Evolutionary conservation across 2,888 invertebrate genomes (phyloP).

Genomic region (Tinea pellionella): DNA sequence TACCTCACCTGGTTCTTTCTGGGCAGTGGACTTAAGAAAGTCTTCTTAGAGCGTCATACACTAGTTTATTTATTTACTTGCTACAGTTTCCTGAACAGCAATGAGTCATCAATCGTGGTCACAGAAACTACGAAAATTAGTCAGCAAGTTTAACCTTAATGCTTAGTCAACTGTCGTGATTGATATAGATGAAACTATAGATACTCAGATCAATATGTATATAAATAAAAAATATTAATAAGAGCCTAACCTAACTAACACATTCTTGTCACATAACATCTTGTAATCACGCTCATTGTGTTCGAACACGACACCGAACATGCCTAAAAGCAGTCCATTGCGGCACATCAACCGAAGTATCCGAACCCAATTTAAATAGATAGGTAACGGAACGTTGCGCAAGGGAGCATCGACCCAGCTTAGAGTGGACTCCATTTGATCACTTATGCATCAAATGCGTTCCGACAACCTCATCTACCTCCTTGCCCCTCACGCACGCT

Average conservation of each 20-base stretch:
- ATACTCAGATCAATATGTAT: not conserved
- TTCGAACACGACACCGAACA: not conserved
- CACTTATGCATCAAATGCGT: conserved; percentile 60
- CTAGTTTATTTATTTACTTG: too few species aligned
- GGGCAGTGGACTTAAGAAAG: too few species aligned
- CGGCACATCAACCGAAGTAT: conserved; percentile 27
- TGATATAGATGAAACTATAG: not conserved
- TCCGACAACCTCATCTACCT: conserved; percentile 30
- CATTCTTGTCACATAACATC: not conserved
- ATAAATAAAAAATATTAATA: not conserved
- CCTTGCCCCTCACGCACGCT: not conserved
- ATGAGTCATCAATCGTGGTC: not conserved
- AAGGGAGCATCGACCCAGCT: conserved; percentile 54
- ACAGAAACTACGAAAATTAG: not conserved
- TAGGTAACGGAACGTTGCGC: conserved; percentile 59
- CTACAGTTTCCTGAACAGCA: not conserved
- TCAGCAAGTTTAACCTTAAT: not conserved
- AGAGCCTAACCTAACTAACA: not conserved
- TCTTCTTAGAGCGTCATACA: too few species aligned
- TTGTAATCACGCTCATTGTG: conserved; percentile 2
- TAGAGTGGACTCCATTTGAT: conserved; percentile 38
- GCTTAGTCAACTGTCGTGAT: not conserved
- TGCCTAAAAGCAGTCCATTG: conserved; percentile 5
- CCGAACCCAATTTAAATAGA: conserved; percentile 57
- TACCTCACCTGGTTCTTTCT: too few species aligned